Evolutionary conservation across 1,140 invertebrate genomes (phyloP).

Genomic region (Bombus ignitus): DNA sequence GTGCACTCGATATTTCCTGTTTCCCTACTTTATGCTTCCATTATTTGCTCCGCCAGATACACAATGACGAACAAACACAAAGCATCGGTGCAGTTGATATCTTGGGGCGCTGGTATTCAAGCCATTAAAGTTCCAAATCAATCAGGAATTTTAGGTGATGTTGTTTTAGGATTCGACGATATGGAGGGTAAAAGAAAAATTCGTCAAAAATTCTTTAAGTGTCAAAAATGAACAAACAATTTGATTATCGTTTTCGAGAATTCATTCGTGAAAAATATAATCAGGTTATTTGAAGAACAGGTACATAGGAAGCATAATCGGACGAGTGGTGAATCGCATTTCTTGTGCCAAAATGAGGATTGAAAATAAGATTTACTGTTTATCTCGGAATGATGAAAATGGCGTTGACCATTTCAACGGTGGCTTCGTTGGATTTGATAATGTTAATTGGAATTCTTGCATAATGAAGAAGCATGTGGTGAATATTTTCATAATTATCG

Average conservation of each 20-base stretch:
- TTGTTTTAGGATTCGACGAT: constrained; percentile 86
- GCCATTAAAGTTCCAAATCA: constrained; percentile 85
- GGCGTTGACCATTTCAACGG: constrained; percentile 83
- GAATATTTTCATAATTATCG: background rate
- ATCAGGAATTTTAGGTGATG: constrained; percentile 83
- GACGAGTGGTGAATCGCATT: constrained; percentile 86
- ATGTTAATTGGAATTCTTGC: constrained; percentile 83
- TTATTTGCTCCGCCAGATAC: constrained; percentile 60
- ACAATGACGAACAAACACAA: constrained; percentile 82
- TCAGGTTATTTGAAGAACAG: constrained; percentile 82
- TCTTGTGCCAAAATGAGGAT: constrained; percentile 74
- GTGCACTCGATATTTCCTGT: background rate
- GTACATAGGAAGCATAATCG: constrained; percentile 87
- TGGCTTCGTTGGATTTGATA: constrained; percentile 86
- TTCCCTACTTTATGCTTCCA: background rate
- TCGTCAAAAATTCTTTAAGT: background rate
- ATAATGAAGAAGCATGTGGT: constrained; percentile 73
- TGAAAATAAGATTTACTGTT: constrained; percentile 14
- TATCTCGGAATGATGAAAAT: constrained; percentile 24
- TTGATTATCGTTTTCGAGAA: background rate
- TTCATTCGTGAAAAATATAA: constrained; percentile 44
- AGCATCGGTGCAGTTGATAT: constrained; percentile 83
- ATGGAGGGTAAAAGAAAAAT: constrained; percentile 80
- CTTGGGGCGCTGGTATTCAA: constrained; percentile 86
- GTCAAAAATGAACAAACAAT: background rate